Conservation (phyloP, 2,113 vertebrate species). For the Brachypteracias leptosomus region DNA sequence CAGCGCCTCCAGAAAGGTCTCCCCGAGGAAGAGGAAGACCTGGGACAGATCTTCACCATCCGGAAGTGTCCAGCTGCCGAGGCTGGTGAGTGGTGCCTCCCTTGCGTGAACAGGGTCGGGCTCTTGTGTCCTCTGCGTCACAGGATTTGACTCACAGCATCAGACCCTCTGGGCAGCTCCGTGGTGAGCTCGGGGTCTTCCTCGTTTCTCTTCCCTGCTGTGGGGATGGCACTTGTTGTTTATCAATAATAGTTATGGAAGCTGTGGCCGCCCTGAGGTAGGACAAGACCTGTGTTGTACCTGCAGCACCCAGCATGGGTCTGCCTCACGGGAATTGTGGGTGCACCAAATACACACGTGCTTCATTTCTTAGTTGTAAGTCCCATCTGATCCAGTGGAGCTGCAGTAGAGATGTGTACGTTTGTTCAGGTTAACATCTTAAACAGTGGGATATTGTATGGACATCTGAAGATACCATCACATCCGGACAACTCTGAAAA, state of each 20-base stretch:
- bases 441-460: not conserved
- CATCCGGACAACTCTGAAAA: not conserved
- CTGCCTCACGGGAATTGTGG: accelerated
- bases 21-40: slow-evolving; percentile 91
- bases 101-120: accelerated
- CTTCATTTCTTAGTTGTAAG: not conserved
- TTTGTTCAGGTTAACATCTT: not conserved
- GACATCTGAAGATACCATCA: accelerated
- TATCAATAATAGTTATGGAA: accelerated
- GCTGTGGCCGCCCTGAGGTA: accelerated
- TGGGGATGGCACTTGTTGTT: not conserved
- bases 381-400: not conserved
- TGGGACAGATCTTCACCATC: slow-evolving; percentile 96
- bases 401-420: not conserved
- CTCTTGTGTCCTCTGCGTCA: not conserved
- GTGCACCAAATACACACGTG: accelerated
- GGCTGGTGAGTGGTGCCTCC: slow-evolving; percentile 79
- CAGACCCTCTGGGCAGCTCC: accelerated
- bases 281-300: not conserved
- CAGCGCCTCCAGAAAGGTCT: slow-evolving; percentile 96
- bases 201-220: not conserved
- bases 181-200: accelerated
- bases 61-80: slow-evolving; percentile 89
- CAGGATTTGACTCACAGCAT: accelerated
- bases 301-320: not conserved